Percentiles rank a stretch among this genome's conserved stretches.
These are phyloP conservation scores for Microtus obscurus DNA, from an alignment of 2,797 vertebrate genomes.

Conservation along the genomic window DNA sequence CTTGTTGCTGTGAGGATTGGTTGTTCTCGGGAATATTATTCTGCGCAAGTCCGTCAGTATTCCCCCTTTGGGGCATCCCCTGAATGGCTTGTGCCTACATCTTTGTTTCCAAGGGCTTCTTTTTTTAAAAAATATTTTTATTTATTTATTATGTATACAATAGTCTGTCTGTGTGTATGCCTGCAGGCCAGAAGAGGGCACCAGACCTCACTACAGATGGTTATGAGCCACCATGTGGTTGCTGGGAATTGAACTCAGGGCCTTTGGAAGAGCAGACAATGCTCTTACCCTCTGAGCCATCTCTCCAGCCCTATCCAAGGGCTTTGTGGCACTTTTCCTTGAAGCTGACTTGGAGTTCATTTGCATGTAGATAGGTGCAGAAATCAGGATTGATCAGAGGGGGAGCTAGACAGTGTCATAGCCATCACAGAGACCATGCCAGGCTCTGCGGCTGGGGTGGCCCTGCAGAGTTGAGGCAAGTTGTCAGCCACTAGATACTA, in stretches of 20 bases:
- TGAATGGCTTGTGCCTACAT: background rate
- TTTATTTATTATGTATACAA: no score
- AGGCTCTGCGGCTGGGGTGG: background rate
- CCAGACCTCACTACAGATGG: no score
- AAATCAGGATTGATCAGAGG: background rate
- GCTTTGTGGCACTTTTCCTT: background rate
- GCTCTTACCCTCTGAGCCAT: no score
- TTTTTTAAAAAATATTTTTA: no score
- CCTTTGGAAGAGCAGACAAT: no score
- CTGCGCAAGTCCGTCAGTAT: background rate
- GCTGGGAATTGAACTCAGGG: no score
- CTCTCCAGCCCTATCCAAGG: no score
- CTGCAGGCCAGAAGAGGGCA: no score
- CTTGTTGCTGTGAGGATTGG: background rate
- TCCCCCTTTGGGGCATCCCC: background rate
- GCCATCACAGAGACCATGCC: background rate
- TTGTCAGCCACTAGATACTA: background rate
- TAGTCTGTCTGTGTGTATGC: no score
- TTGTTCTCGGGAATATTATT: background rate
- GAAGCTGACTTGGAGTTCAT: background rate
- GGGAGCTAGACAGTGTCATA: background rate
- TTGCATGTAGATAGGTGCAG: background rate
- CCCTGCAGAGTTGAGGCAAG: no score
- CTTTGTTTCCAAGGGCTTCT: background rate
- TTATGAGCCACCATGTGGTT: no score